These are phyloP conservation scores for Cherax quadricarinatus DNA, from an alignment of 1,140 invertebrate species.

Conservation along the genomic window DNA sequence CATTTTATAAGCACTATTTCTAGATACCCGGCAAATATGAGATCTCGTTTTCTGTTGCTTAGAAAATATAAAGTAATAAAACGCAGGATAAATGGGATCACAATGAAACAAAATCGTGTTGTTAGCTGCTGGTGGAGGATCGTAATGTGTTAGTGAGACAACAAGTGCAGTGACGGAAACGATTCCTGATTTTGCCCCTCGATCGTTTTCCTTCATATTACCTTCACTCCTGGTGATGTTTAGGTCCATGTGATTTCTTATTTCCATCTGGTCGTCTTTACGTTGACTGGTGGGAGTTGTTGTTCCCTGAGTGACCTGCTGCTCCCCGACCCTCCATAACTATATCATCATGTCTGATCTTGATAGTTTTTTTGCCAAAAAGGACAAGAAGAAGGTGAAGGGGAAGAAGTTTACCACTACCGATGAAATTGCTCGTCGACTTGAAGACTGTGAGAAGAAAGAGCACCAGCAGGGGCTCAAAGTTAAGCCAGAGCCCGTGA, in stretches of 20 bases:
- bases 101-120: neutral
- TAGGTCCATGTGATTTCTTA: slow-evolving; percentile 65
- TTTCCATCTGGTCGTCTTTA: slow-evolving; percentile 30
- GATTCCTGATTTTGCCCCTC: neutral
- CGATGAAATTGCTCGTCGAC: slow-evolving; percentile 70
- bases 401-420: slow-evolving; percentile 71
- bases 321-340: neutral
- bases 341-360: slow-evolving; percentile 64
- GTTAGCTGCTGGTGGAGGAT: neutral
- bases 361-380: slow-evolving; percentile 71
- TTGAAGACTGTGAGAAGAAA: slow-evolving; percentile 72
- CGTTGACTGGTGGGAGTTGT: neutral
- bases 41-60: slow-evolving; percentile 6
- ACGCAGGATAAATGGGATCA: neutral
- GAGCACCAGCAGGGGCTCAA: slow-evolving; percentile 42
- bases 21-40: neutral
- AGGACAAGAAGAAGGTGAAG: slow-evolving; percentile 73
- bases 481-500: slow-evolving; percentile 44
- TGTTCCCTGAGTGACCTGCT: neutral
- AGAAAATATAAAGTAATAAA: neutral
- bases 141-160: neutral
- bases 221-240: slow-evolving; percentile 54
- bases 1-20: neutral
- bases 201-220: neutral
- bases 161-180: neutral